Evolutionary conservation across 2,113 vertebrate genomes (phyloP).

Genomic region (Phylloscopus whistleri): DNA sequence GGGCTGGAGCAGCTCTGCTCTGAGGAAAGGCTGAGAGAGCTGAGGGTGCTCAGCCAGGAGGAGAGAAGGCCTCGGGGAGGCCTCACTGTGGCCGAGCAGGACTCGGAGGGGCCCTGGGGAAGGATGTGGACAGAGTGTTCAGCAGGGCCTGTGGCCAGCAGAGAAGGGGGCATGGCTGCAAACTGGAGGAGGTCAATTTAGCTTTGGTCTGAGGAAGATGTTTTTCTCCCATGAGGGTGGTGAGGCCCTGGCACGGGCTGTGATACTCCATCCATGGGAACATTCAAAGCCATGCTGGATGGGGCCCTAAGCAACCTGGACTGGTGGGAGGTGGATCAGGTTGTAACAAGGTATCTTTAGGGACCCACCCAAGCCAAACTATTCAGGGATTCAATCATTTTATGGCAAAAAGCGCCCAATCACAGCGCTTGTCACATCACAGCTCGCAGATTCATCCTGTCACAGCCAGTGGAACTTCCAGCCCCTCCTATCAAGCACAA

Average conservation of each 20-base stretch:
- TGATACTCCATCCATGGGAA: not conserved
- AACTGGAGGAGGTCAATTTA: not conserved
- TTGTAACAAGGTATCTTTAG: not conserved
- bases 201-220: not conserved
- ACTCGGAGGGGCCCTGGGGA: not conserved
- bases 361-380: not conserved
- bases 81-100: fast-evolving
- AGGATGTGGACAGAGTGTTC: not conserved
- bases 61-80: not conserved
- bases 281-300: not conserved
- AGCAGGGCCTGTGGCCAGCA: not conserved
- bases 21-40: not conserved
- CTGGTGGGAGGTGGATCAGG: not conserved
- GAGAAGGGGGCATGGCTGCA: not conserved
- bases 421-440: no score
- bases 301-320: not conserved
- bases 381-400: not conserved
- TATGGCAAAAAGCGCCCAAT: fast-evolving
- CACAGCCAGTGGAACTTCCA: not conserved
- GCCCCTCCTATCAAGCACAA: not conserved
- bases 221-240: not conserved
- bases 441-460: not conserved
- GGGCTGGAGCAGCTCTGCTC: not conserved
- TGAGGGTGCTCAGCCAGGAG: not conserved
- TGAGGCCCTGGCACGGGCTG: not conserved